Evolutionary conservation across 2,797 vertebrate species (phyloP).

Genomic region (Mus caroli): DNA sequence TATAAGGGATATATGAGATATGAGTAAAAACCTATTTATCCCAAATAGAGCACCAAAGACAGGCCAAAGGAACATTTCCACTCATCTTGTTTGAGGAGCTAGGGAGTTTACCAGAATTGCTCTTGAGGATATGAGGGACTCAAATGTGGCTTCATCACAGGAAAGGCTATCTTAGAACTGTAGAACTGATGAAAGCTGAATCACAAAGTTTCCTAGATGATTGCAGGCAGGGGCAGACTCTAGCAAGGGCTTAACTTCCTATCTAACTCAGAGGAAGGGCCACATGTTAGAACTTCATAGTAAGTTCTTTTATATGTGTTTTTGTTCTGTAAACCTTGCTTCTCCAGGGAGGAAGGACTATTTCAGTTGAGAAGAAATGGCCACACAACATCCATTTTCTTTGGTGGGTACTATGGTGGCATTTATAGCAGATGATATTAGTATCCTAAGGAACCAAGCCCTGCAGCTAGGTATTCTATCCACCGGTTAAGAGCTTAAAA

Average conservation of each 20-base stretch:
- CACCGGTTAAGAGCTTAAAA: constrained; percentile 32
- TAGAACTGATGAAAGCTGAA: neutral
- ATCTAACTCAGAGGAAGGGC: neutral
- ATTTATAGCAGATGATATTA: constrained; percentile 74
- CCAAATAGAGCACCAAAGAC: neutral
- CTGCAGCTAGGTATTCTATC: neutral
- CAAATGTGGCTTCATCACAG: neutral
- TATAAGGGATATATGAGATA: neutral
- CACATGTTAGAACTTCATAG: neutral
- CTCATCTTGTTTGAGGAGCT: no score
- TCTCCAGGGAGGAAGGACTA: neutral
- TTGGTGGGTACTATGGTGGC: neutral
- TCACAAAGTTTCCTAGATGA: neutral
- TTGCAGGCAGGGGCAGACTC: neutral
- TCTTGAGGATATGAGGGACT: no score
- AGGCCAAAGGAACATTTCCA: neutral
- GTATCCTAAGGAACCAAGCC: constrained; percentile 43
- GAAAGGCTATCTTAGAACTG: neutral
- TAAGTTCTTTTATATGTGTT: neutral
- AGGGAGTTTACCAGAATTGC: neutral
- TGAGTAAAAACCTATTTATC: neutral
- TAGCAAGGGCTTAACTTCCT: no score
- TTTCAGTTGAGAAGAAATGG: neutral
- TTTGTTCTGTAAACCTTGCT: neutral
- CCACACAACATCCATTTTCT: neutral